Base-by-base conservation (phyloP, 2,113 vertebrate genomes). In the Ciconia boyciana region DNA sequence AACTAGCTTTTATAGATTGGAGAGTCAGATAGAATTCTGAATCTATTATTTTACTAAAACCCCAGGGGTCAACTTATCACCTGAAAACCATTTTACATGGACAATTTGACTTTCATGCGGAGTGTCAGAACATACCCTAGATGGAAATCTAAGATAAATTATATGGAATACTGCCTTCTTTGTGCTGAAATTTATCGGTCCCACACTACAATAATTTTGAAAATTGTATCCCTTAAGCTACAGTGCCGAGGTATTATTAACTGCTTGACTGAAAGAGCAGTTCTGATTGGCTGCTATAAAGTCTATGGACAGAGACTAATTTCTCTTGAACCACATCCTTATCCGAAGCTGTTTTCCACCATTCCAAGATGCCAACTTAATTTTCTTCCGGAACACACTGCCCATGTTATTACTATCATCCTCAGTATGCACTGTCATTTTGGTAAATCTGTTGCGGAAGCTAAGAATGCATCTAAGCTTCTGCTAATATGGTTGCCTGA, bases 91-190 rank as follows among this genome's bases (percentile, higher is more conserved):
- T 97, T 98, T 98, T 98, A 98, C 98, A 97, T 94, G 97, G 98
- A 98, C 97, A 89, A 98, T 98, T 98, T 98, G 98, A 98, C 98
- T 98, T 98, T 98, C 98, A 98, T 98, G 96, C 85, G 94, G 95
- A 97, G 97, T 97, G 97, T 96, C 97, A 97, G 97, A 98, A 98
- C 94, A 93, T 95, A 97, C 97, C 98, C 98, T 96, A 97, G 98
- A 97, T 98, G 97, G 97, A 98, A 98, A 98, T 98, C 96, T 97
- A 97, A 98, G 98, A 98, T 98, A 98, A 98, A 98, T 98, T 98
- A 98, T 98, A 98, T 97, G 92, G 97, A 98, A 95, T 96, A 87
- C 92, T 97, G 94, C 97, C 95, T 97, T 96, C 96, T 96, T 97
- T 92, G 96, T 97, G 97, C 95, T 92, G 95, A 97, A 97, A 98